Base-by-base conservation (phyloP, 2,888 invertebrate genomes). In the Monochamus alternatus region DNA sequence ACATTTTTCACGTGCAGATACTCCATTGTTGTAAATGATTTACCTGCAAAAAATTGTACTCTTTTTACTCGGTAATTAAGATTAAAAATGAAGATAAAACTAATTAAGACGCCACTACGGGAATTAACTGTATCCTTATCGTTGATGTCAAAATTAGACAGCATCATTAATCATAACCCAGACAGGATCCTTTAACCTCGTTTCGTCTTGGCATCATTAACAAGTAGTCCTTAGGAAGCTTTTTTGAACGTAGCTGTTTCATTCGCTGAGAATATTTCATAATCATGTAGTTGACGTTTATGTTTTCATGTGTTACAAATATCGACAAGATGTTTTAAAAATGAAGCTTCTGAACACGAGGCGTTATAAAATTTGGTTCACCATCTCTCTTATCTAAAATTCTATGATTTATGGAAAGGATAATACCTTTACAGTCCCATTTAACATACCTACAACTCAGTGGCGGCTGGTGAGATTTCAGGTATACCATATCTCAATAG, bases 181-280 rank as follows among this genome's bases (percentile, higher is more conserved):
- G 55, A 55, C 55, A 55, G 55, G 55, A 55, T 7, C 55, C 55
- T 55, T 55, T 55, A 55, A 55, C 55, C 55, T 55, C 22, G 55
- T 55, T 55, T 55, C 55, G 55, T 55, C 55, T 55, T 55, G 55
- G 55, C 55, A 55, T 22, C 55, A 55, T 55, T 55, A 55, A 12
- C 55, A 55, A 55, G 10, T n/a, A 51, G n/a, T 22, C 55, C 22
- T 55, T 55, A 55, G n/a, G 55, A 66, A 51, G 43, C 51, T 12
- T 69, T 69, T 43, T 69, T 7, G 32, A 38, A 10, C 22, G 4
- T 72, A 64, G 64, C 31, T 72, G 52, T 32, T 38, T 58, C 22
- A 38, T 30, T n/a, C 38, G 38, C 22, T 66, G 5, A n/a, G 52
- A 47, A 47, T 47, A 22, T 14, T 31, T 14, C 31, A 7, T 9